A percentile compares a stretch with the other conserved stretches of the same genome.
phyloP scores from a whole-genome alignment of 1,140 invertebrate species.

The Cyclargus thomasi region DNA sequence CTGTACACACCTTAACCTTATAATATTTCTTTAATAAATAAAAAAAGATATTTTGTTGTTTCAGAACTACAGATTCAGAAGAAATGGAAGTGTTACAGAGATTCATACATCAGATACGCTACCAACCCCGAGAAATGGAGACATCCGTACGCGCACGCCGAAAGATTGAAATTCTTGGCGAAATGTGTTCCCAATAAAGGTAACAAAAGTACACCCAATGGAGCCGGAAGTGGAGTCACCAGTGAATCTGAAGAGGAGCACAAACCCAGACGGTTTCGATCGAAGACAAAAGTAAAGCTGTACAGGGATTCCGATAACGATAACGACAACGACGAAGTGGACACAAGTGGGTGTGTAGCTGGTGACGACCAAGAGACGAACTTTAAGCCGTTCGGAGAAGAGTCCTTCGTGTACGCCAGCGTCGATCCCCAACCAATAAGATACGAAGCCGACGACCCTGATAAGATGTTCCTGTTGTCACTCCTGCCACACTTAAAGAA shows the following conservation, averaged over 20 bases:
- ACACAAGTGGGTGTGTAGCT: neutral
- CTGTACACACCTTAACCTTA: no score
- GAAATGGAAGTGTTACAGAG: constrained; percentile 66
- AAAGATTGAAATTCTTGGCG: constrained; percentile 54
- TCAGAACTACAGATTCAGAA: constrained; percentile 63
- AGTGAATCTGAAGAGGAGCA: constrained; percentile 46
- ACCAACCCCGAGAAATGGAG: constrained; percentile 47
- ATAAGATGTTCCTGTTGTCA: constrained; percentile 59
- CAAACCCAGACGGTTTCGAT: constrained; percentile 40
- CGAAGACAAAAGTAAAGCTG: constrained; percentile 43
- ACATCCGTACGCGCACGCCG: constrained; percentile 54
- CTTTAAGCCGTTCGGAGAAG: constrained; percentile 25
- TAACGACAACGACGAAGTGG: constrained; percentile 28
- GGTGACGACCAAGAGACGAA: neutral
- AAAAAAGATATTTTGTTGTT: constrained; percentile 35
- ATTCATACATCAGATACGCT: constrained; percentile 61
- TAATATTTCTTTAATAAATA: no score
- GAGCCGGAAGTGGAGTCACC: neutral
- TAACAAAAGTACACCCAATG: constrained; percentile 23
- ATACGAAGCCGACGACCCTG: constrained; percentile 47
- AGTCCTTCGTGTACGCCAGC: constrained; percentile 54
- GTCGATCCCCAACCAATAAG: constrained; percentile 36
- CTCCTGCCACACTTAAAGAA: constrained; percentile 57
- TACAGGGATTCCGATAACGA: constrained; percentile 49
- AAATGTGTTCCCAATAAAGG: constrained; percentile 34